Conservation (phyloP, 2,797 vertebrate genomes). For the Cossypha dichroa region DNA sequence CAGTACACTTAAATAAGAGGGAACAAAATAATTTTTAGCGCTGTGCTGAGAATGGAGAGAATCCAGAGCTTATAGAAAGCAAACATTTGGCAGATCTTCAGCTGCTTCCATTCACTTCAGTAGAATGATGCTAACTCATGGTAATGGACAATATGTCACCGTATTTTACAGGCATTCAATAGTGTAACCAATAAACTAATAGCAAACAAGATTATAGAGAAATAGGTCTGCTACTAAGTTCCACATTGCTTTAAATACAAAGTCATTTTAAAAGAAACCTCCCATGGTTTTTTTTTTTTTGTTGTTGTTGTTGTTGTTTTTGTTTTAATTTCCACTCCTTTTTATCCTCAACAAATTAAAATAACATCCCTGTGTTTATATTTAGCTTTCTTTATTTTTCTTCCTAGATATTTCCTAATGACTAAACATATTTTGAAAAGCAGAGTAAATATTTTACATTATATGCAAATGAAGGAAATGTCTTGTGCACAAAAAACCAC, state of each 20-base stretch:
- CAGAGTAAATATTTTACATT: not conserved
- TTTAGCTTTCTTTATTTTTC: not conserved
- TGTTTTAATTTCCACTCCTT: not conserved
- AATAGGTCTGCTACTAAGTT: not conserved
- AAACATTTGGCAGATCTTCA: not conserved
- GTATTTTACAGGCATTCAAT: not conserved
- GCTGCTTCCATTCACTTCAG: not conserved
- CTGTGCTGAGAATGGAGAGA: not conserved
- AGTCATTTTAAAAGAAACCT: not conserved
- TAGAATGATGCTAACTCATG: not conserved
- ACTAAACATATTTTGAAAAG: not conserved
- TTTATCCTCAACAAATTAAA: not conserved
- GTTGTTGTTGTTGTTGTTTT: not conserved
- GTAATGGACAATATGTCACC: not conserved
- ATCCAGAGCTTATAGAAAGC: not conserved
- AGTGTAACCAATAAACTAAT: not conserved
- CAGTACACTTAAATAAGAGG: not conserved
- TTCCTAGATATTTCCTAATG: not conserved
- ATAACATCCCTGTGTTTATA: not conserved
- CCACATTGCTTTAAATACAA: not conserved
- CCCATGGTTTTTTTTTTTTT: not conserved
- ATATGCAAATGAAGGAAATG: not conserved
- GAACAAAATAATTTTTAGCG: not conserved
- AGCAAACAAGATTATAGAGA: not conserved
- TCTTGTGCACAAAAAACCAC: not conserved